Evolutionary conservation across 2,888 invertebrate genomes (phyloP).

Genomic region (Xanthia togata): DNA sequence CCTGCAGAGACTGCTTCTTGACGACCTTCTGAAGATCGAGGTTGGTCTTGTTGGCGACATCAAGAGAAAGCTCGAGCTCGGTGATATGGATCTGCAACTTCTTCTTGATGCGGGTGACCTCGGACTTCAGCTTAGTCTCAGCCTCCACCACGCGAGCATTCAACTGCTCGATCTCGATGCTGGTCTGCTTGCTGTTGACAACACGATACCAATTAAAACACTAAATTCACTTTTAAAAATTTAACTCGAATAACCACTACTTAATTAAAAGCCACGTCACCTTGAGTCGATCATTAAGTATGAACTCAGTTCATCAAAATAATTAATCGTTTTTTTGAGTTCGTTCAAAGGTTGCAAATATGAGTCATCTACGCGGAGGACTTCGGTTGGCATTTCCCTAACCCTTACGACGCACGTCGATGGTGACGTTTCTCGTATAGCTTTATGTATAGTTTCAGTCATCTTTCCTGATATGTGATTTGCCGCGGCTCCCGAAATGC

Average conservation of each 20-base stretch:
- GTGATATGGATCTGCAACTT: slow-evolving; percentile 99
- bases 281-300: slow-evolving; percentile 92
- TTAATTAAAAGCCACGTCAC: slow-evolving; percentile 79
- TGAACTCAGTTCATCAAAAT: slow-evolving; percentile 91
- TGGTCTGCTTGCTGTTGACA: slow-evolving; percentile 96
- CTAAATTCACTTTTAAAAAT: slow-evolving; percentile 2
- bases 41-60: slow-evolving; percentile 99
- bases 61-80: slow-evolving; percentile 98
- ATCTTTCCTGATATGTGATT: slow-evolving; percentile 73
- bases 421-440: slow-evolving; percentile 79
- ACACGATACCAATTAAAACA: slow-evolving; percentile 48
- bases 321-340: slow-evolving; percentile 91
- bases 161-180: slow-evolving; percentile 99
- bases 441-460: slow-evolving; percentile 76
- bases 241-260: background rate
- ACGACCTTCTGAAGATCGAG: slow-evolving; percentile 99
- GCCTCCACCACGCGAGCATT: slow-evolving; percentile 98
- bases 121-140: slow-evolving; percentile 98
- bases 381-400: slow-evolving; percentile 83
- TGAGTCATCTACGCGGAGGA: slow-evolving; percentile 76
- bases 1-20: slow-evolving; percentile 98
- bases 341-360: slow-evolving; percentile 91
- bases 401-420: slow-evolving; percentile 82
- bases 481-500: slow-evolving; percentile 70
- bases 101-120: slow-evolving; percentile 99